Evolutionary conservation across 2,888 invertebrate species (phyloP).

Genomic region (Stenoptilia bipunctidactyla): DNA sequence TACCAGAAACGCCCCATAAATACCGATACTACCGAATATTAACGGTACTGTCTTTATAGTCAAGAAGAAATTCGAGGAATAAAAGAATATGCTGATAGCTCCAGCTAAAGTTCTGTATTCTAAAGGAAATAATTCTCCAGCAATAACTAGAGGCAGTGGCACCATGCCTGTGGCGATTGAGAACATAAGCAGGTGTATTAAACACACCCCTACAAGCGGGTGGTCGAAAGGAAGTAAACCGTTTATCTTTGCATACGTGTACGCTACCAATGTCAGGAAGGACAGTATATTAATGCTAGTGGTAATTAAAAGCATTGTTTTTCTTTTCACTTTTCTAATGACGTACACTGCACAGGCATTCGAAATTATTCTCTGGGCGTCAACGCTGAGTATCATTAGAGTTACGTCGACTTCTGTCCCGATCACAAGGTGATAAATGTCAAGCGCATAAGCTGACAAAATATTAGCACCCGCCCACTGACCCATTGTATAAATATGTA

Average conservation of each 20-base stretch:
- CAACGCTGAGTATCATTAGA: constrained; percentile 38
- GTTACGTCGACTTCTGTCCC: constrained; percentile 30
- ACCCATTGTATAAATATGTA: constrained; percentile 35
- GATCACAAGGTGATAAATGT: constrained; percentile 37
- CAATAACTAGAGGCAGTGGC: constrained; percentile 77
- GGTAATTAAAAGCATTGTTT: constrained; percentile 35
- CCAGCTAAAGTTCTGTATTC: constrained; percentile 71
- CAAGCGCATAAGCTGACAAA: constrained; percentile 34
- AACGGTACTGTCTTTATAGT: constrained; percentile 39
- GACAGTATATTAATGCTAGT: constrained; percentile 31
- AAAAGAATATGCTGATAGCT: constrained; percentile 38
- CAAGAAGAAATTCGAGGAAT: constrained; percentile 37
- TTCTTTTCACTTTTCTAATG: constrained; percentile 41
- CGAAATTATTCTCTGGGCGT: constrained; percentile 40
- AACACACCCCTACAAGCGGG: constrained; percentile 28
- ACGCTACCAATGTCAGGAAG: constrained; percentile 30
- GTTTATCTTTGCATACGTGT: constrained; percentile 28
- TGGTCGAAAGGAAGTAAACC: constrained; percentile 26
- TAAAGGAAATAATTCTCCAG: constrained; percentile 76
- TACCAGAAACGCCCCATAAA: constrained; percentile 36
- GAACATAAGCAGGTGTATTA: constrained; percentile 54
- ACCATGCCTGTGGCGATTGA: constrained; percentile 70
- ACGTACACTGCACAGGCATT: constrained; percentile 38
- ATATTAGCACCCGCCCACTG: constrained; percentile 47
- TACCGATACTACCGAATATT: constrained; percentile 27